phyloP scores from a whole-genome alignment of 2,113 vertebrate species.

The Elephantulus edwardii region DNA sequence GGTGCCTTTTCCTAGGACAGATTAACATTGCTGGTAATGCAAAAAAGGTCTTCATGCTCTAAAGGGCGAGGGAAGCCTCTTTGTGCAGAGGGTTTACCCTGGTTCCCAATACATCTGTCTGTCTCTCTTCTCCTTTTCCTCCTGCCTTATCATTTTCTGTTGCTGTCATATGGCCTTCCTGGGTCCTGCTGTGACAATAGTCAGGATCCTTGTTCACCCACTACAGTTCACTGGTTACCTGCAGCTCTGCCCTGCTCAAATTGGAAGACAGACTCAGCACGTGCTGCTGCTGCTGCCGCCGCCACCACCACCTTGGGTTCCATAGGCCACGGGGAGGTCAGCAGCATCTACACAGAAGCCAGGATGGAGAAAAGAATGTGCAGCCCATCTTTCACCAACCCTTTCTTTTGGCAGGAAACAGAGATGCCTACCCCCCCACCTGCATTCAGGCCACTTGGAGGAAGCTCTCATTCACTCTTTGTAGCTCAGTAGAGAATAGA shows the following conservation, averaged over 20 bases:
- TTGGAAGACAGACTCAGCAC: neutral
- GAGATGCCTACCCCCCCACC: neutral
- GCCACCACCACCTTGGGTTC: too few species aligned
- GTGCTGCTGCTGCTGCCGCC: too few species aligned
- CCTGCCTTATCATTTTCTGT: slow-evolving; percentile 29
- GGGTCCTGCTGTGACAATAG: neutral
- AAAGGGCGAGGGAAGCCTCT: neutral
- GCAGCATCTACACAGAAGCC: neutral
- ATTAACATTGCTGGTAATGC: neutral
- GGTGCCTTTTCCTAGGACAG: neutral
- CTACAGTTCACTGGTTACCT: neutral
- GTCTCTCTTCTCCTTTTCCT: neutral
- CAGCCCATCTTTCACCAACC: neutral
- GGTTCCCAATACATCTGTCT: slow-evolving; percentile 21
- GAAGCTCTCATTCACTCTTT: neutral
- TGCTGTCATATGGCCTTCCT: neutral
- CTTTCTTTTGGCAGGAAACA: neutral
- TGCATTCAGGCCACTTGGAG: neutral
- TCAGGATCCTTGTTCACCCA: neutral
- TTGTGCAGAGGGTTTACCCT: neutral
- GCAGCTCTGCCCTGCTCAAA: neutral
- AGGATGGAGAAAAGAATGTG: neutral
- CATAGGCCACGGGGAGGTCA: neutral
- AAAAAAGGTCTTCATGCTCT: neutral
- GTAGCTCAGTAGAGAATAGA: neutral